These are phyloP conservation scores for Fistularia tabacaria DNA, from an alignment of 2,797 vertebrate genomes.

Conservation along the genomic window DNA sequence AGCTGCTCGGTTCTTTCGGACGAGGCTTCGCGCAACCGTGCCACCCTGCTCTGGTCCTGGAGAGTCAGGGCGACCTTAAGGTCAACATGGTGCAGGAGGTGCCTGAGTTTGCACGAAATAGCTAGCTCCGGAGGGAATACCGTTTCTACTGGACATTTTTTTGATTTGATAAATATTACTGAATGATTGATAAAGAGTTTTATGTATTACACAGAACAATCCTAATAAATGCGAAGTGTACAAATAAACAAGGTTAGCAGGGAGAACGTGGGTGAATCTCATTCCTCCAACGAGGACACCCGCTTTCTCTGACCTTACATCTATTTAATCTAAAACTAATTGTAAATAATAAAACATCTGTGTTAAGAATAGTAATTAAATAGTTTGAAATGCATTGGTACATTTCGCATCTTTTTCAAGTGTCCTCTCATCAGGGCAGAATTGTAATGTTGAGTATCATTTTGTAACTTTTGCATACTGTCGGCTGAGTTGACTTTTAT, in stretches of 20 bases:
- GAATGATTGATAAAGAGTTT: too few species aligned
- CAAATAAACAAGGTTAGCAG: too few species aligned
- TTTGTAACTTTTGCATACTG: slow-evolving; percentile 23
- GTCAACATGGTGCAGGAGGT: slow-evolving; percentile 80
- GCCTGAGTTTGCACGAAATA: slow-evolving; percentile 82
- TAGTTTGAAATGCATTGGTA: slow-evolving; percentile 4
- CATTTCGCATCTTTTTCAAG: background rate
- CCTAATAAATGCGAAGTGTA: too few species aligned
- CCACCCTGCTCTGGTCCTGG: slow-evolving; percentile 85
- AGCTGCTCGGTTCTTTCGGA: slow-evolving; percentile 79
- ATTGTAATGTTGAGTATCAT: slow-evolving; percentile 26
- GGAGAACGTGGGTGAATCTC: too few species aligned
- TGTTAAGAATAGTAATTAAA: background rate
- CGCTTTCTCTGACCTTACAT: background rate
- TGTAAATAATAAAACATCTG: slow-evolving; percentile 26
- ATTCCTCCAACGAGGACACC: background rate
- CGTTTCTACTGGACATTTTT: too few species aligned
- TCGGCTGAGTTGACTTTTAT: slow-evolving; percentile 29
- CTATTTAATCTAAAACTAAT: background rate
- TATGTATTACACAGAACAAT: too few species aligned
- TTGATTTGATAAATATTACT: too few species aligned
- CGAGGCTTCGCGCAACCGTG: slow-evolving; percentile 78
- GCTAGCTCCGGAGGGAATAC: slow-evolving; percentile 61
- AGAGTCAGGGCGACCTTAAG: slow-evolving; percentile 83
- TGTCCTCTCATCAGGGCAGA: slow-evolving; percentile 4